Evolutionary conservation across 2,113 vertebrate genomes (phyloP), one percentile per base, ranked within the genome.

Genomic region (Phyllopteryx taeniolatus): DNA sequence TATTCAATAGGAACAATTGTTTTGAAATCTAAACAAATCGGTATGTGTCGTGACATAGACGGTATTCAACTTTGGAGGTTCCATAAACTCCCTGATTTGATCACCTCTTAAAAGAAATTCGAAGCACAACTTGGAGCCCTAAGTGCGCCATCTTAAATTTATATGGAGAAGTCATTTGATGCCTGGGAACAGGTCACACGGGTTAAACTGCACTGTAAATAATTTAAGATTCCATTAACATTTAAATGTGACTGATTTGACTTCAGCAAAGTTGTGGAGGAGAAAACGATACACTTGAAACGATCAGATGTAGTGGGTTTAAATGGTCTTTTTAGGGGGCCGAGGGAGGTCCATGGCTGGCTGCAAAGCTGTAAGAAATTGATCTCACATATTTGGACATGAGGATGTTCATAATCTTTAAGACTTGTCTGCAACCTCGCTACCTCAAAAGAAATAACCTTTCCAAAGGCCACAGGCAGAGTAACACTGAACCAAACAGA

Each of bases 391-490:
- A 43, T 22, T 35, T 49, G 43, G 27, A 60, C n/a, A 53, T 47
- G 63, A 27, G 1, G 8, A 49, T 74, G 53, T 22, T 44, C 15
- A 10, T 42, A 20, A 62, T 73, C 44, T 46, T 56, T 43, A 75
- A 70, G 67, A 39, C 54, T 72, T 31, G 27, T 75, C 64, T 74
- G 57, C 88, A 85, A 88, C 83, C 86, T 89, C 86, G 80, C 84
- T 4, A 82, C 72, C 83, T 88, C 86, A 85, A 87, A 90, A 78
- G 81, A 72, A 64, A 72, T 91, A 87, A 91, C 93, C 92, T 93
- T 92, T 93, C 87, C 89, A 91, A 94, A 93, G 91, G 93, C 93
- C 93, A 93, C 88, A 90, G 92, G 92, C 93, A 91, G 77, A 92
- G 92, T 92, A 91, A 95, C 93, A 91, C 84, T 91, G 84, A 93